Evolutionary conservation across 2,888 invertebrate genomes (phyloP), one percentile per base, ranked within the genome.

Genomic region (Trisateles emortualis): DNA sequence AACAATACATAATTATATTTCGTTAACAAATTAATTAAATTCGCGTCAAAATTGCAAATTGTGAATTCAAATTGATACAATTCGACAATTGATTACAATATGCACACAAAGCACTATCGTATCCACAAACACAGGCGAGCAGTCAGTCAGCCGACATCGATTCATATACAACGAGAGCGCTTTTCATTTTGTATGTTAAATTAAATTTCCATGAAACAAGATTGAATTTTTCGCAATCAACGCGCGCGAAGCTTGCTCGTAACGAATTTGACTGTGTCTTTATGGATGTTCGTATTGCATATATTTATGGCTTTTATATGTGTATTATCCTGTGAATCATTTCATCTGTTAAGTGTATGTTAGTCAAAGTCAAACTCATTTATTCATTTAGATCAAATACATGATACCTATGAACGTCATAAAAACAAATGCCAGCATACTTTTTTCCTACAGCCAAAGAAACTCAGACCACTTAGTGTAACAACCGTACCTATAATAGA

Each of bases 161-260:
- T 91, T 90, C 91, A 92, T 92, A 92, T 88, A 88, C 86, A 83
- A 74, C 87, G 86, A 83, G 82, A 76, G 86, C 78, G 90, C 90
- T 88, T 90, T 91, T 91, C 92, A 92, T 92, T 92, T 91, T 86
- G 89, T 86, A 91, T 90, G 92, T 91, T 91, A 92, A 92, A 92
- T 92, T 91, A 92, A 92, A 92, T 92, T 91, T 92, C 88, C 87
- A 91, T 91, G 91, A 88, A 92, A 92, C 92, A 90, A 89, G 88
- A 92, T 92, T 91, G 91, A 91, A 92, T 91, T 92, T 92, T 92
- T 91, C 88, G 90, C 92, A 92, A 92, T 92, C 92, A 92, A 83
- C 86, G 84, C 83, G 79, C 77, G 78, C 76, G 80, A 75, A 76
- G 76, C 74, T 79, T 74, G 75, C 72, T 72, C 72, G 72, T 74